Evolutionary conservation across 2,797 vertebrate species (phyloP).

Genomic region (Argentina silus): DNA sequence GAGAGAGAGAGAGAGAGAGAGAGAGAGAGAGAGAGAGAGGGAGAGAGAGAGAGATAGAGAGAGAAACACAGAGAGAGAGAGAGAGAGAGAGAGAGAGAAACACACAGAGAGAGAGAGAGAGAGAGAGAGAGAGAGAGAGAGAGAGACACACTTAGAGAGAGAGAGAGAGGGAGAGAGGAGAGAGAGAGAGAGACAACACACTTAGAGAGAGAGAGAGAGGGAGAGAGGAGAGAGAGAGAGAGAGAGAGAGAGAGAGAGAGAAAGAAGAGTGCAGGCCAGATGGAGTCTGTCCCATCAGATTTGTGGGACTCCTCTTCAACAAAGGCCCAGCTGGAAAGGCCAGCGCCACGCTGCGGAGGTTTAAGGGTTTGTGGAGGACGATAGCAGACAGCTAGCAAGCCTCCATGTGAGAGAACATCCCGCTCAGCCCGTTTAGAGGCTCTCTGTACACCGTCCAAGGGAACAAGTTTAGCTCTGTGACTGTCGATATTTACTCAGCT

Average conservation of each 20-base stretch:
- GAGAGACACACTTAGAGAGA: no score
- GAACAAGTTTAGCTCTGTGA: neutral
- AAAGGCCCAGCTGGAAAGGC: constrained; percentile 25
- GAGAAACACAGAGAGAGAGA: no score
- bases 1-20: constrained; percentile 1
- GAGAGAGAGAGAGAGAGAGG: constrained; percentile 21
- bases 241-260: constrained; percentile 1
- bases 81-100: neutral
- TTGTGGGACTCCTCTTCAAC: neutral
- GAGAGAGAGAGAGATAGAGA: no score
- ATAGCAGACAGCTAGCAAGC: constrained; percentile 7
- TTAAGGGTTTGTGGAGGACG: constrained; percentile 13
- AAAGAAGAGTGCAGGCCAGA: neutral
- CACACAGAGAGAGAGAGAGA: neutral
- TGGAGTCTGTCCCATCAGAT: constrained; percentile 8
- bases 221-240: neutral
- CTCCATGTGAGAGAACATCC: neutral
- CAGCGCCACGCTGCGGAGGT: neutral
- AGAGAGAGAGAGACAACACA: neutral
- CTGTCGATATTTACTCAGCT: neutral
- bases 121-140: neutral
- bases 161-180: neutral
- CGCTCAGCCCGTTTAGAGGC: neutral
- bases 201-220: neutral
- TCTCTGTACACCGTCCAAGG: neutral